Base-by-base conservation (phyloP, 2,888 invertebrate genomes). In the Phalera bucephala region DNA sequence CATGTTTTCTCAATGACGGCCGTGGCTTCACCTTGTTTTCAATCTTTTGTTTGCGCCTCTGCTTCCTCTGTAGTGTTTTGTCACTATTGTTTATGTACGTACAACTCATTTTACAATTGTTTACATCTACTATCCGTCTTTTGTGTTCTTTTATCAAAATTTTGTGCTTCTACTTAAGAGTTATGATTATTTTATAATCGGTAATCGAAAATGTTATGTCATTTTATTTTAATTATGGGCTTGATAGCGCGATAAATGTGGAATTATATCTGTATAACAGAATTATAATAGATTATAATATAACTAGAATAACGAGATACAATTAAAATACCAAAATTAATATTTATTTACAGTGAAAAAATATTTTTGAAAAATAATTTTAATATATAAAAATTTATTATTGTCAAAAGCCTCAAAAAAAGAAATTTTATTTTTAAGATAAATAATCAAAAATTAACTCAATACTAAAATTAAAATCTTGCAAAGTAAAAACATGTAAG, bases 41-140 rank as follows among this genome's bases (percentile, higher is more conserved):
- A 57, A 47, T 72, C 63, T 67, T 72, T 77, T 80, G 75, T 80
- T 77, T 77, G 65, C 42, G 34, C 44, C 65, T 57, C 49, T 50
- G 61, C 71, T 80, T 80, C 78, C 79, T 79, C 52, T 40, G 58
- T 53, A 51, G 47, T 61, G 61, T 60, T 72, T 61, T 29, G 27
- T 60, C 61, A 66, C 63, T 50, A 51, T 32, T 55, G 57, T 64
- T 65, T 64, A 47, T 52, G 47, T 49, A 44, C 39, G 31, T 42
- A 40, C 46, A 53, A 40, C 35, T 47, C 41, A 36, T 54, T 46
- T 47, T 46, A 49, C 40, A 35, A 45, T 44, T 64, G 53, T 62
- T 64, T 53, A 45, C 32, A 29, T 27, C 36, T 9, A 14, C 45
- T 52, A 42, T 62, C 63, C 56, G 56, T 47, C 32, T 67, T 51